Conservation (phyloP, 2,888 invertebrate genomes). For the Bhutanitis thaidina region DNA sequence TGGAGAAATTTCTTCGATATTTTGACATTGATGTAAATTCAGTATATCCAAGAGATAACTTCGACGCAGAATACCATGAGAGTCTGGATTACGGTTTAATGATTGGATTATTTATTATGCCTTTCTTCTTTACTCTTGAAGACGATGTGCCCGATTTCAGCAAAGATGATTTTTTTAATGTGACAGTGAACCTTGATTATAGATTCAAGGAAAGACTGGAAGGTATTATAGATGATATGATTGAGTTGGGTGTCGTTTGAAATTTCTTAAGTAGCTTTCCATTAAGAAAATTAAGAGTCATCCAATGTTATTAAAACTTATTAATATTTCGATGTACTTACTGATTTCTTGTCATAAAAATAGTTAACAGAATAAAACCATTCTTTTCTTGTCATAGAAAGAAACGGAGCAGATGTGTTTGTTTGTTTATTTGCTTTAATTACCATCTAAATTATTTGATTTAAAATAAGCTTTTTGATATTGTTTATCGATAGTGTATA, state of each 20-base stretch:
- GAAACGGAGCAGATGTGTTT: too few species aligned
- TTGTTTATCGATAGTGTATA: too few species aligned
- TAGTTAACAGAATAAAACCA: too few species aligned
- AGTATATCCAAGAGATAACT: constrained; percentile 35
- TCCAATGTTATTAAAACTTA: too few species aligned
- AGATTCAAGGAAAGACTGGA: constrained; percentile 30
- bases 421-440: too few species aligned
- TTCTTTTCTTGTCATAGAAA: too few species aligned
- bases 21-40: constrained; percentile 35
- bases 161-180: constrained; percentile 16
- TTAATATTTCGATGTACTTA: too few species aligned
- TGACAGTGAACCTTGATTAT: constrained; percentile 24
- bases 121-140: constrained; percentile 25
- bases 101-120: constrained; percentile 19
- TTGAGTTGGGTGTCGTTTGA: constrained; percentile 28
- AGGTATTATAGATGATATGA: constrained; percentile 40
- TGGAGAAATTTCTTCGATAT: constrained; percentile 32
- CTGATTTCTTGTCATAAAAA: too few species aligned
- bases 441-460: too few species aligned
- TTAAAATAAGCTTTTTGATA: too few species aligned
- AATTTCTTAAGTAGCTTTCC: too few species aligned
- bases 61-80: constrained; percentile 32
- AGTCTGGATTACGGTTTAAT: constrained; percentile 28
- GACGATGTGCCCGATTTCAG: constrained; percentile 26
- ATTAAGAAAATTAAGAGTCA: too few species aligned